Percentiles rank a stretch among this genome's conserved stretches.
Evolutionary conservation across 92 coral and sea anemone species (phyloP).

Genomic region (Meandrina meandrites): DNA sequence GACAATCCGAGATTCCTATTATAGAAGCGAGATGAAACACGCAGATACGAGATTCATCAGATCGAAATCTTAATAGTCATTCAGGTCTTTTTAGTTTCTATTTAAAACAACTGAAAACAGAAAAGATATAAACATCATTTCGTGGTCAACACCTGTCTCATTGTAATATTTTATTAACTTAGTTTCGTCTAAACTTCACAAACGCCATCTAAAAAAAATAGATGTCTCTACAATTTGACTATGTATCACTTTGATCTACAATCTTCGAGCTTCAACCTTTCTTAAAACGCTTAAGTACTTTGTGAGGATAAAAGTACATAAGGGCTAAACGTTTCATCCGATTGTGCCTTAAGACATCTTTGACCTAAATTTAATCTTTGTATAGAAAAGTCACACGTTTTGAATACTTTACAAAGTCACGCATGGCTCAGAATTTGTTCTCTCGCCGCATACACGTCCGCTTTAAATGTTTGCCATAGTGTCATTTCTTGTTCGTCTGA

Average conservation of each 20-base stretch:
- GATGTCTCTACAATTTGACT: background rate
- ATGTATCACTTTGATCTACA: background rate
- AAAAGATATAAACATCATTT: background rate
- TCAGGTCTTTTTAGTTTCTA: background rate
- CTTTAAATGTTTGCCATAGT: background rate
- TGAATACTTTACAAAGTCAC: constrained; percentile 24
- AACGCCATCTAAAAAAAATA: background rate
- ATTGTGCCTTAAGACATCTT: constrained; percentile 16
- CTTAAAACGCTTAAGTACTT: constrained; percentile 20
- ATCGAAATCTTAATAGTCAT: constrained; percentile 19
- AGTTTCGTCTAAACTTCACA: background rate
- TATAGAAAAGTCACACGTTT: constrained; percentile 16
- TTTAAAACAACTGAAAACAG: background rate
- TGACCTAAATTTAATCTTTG: background rate
- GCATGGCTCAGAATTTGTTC: background rate
- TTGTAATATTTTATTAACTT: background rate
- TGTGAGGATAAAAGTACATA: constrained; percentile 14
- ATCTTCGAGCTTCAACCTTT: background rate
- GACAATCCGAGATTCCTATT: background rate
- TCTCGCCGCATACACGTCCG: background rate
- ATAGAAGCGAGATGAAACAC: background rate
- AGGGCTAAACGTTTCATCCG: constrained; percentile 25
- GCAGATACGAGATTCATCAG: background rate
- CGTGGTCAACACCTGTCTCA: constrained; percentile 4
- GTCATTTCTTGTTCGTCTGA: constrained; percentile 1